These are phyloP conservation scores for Meleagris gallopavo DNA, from an alignment of 2,113 vertebrate species.

Conservation along the genomic window DNA sequence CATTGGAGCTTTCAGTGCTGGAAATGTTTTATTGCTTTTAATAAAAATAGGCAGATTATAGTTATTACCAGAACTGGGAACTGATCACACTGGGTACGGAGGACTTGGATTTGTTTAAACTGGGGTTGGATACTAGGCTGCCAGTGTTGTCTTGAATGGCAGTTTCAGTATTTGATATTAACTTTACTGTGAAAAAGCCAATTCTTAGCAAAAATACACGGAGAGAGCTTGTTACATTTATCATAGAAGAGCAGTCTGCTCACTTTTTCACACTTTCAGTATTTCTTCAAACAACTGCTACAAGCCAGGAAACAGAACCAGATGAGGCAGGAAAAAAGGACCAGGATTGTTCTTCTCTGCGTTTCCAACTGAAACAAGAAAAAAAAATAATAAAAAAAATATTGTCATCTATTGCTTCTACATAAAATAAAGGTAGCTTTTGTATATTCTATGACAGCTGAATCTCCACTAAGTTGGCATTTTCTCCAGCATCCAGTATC, in stretches of 20 bases:
- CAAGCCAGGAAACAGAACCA: neutral
- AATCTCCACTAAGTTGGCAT: slow-evolving; percentile 7
- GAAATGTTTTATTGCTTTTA: neutral
- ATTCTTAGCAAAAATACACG: neutral
- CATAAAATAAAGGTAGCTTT: neutral
- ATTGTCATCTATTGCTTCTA: neutral
- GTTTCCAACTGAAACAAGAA: neutral
- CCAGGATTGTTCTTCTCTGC: neutral
- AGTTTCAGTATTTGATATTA: neutral
- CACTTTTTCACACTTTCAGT: neutral
- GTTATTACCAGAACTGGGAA: neutral
- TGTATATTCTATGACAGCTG: neutral
- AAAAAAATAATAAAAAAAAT: neutral
- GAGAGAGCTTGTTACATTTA: neutral
- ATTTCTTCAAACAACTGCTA: neutral
- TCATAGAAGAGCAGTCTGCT: neutral
- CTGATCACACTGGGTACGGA: neutral
- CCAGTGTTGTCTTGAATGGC: neutral
- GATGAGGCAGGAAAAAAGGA: neutral
- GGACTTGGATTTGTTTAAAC: neutral
- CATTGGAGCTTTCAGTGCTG: neutral
- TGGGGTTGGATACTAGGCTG: neutral
- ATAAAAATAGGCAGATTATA: neutral
- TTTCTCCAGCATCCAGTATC: neutral
- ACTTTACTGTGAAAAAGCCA: neutral